Conservation (phyloP, 2,113 vertebrate genomes). For the Odontesthes bonariensis region DNA sequence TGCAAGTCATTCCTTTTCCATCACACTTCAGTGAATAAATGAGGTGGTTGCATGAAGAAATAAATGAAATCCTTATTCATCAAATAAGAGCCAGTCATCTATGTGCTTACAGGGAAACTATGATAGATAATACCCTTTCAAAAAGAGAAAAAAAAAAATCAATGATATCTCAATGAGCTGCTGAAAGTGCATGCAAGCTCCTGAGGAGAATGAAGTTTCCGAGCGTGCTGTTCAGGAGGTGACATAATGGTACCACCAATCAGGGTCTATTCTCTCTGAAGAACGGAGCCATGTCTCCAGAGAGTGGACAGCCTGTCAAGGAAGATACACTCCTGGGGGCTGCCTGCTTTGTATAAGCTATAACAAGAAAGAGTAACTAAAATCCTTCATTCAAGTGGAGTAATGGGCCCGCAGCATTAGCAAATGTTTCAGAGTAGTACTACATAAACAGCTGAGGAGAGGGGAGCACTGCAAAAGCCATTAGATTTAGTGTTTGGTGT, state of each 20-base stretch:
- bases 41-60: constrained; percentile 23
- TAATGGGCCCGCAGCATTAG: constrained; percentile 45
- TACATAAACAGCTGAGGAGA: constrained; percentile 39
- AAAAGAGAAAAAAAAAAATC: constrained; percentile 38
- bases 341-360: constrained; percentile 37
- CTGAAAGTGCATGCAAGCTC: constrained; percentile 14
- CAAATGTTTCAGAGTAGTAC: constrained; percentile 24
- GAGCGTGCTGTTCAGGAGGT: constrained; percentile 32
- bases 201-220: constrained; percentile 25
- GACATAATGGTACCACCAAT: constrained; percentile 33
- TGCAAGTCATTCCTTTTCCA: constrained; percentile 23
- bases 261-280: constrained; percentile 29
- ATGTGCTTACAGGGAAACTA: constrained; percentile 40
- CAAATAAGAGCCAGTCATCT: constrained; percentile 42
- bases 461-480: constrained; percentile 1
- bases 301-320: not conserved
- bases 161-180: constrained; percentile 59
- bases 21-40: constrained; percentile 14
- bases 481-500: constrained; percentile 42
- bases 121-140: constrained; percentile 32
- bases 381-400: constrained; percentile 60
- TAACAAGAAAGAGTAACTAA: constrained; percentile 30
- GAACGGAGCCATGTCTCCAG: not conserved
- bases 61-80: constrained; percentile 39
- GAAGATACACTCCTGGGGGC: constrained; percentile 17